Base-by-base conservation (phyloP, 2,113 vertebrate genomes). In the Oncorhynchus clarkii region DNA sequence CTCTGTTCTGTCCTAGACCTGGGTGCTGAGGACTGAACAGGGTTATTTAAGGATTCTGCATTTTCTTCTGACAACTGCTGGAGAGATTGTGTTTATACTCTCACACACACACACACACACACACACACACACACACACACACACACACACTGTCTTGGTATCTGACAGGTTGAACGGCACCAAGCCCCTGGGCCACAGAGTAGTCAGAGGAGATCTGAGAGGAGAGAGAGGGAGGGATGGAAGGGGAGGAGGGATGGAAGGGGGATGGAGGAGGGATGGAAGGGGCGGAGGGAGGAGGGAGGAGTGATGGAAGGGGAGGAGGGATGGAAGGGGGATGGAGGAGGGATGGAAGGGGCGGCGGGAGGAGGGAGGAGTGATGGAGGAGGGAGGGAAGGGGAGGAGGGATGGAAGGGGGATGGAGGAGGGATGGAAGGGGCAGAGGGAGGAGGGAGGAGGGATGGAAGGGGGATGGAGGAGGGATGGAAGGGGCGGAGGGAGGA, bases 31-130 rank as follows among this genome's bases (percentile, higher is more conserved):
- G 2, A 83, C 72, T 39, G 13, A 70, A 74, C 20, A 78, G 62
- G 73, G 78, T 73, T 84, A 76, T 74, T 85, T 75, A 76, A 81
- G 78, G 74, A 78, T 82, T 86, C 78, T 81, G 51, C 64, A 49
- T 70, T 77, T 62, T 48, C 31, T 70, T 70, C 60, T 75, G 29
- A 54, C 51, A 13, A n/a, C 81, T 74, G 85, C 74, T 49, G 60
- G 71, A 71, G 24, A 62, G 51, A 26, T 54, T 64, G 18, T 34
- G 18, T 34, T 27, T 1, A 31, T 31, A 39, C 31, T 12, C 67
- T 27, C 57, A 14, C 27, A 31, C 71, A 31, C 65, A 45, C 34
- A 70, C 31, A 48, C 31, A 45, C 31, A 48, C 16, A 48, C 39
- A 70, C 34, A 45, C 67, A 60, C 22, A 67, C 16, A 29, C 64